Base-by-base conservation (phyloP, 2,888 invertebrate species). In the Drosophila atroscutellata region DNA sequence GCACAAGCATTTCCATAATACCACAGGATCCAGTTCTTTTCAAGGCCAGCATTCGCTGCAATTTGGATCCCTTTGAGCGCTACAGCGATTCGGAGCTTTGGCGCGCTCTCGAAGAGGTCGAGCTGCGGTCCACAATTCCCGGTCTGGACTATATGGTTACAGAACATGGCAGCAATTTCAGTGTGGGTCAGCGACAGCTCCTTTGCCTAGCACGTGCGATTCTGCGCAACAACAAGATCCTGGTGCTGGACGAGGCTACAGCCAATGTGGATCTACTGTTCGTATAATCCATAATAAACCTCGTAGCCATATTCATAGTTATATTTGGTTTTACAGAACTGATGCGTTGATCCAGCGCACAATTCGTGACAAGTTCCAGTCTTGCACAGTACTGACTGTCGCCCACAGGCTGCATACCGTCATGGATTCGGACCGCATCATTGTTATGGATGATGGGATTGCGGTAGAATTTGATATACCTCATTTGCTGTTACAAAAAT, bases 361-460 rank as follows among this genome's bases (percentile, higher is more conserved):
- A 0, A 97, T 98, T 65, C 94, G 97, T 62, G 94, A 94, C 30
- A 96, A 96, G 88, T 98, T 98, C 91, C 94, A 94, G 8, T 93
- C 95, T 30, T 98, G 97, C 92, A 98, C 98, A 0, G 98, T 98
- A 13, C 93, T 98, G 51, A 98, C 98, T 0, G 97, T 98, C 39
- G 98, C 98, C 4, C 98, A 98, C 93, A 95, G 98, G 54, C 94
- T 98, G 24, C 96, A 98, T 92, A 98, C 98, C 2, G 97, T 98
- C 76, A 98, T 98, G 96, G 98, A 98, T 93, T 97, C 97, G 0
- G 97, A 98, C 93, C 95, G 96, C 72, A 96, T 98, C 30, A 94
- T 98, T 91, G 97, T 98, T 3, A 96, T 98, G 95, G 96, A 97
- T 87, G 94, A 95, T 18, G 98, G 98, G 0, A 92, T 93, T n/a